Base-by-base conservation (phyloP, 2,797 vertebrate species). In the Coregonus ussuriensis region DNA sequence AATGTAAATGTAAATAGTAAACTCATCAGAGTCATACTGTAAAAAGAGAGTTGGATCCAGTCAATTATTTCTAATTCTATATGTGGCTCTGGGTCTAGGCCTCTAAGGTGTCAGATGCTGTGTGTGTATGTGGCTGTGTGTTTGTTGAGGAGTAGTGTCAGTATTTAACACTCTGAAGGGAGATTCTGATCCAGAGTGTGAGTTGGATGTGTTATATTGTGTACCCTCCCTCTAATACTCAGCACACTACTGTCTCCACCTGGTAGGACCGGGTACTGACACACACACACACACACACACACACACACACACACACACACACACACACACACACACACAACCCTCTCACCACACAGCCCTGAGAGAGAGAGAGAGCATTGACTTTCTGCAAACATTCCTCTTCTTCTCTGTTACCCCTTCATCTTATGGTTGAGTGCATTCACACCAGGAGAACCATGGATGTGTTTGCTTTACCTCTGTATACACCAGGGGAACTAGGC, bases 181-280 rank as follows among this genome's bases (percentile, higher is more conserved):
- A 93, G 82, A 93, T 93, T 93, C 89, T 89, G 76, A 89, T 80
- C 80, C 31, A 0, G 18, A 37, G 78, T 89, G 91, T 75, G 80
- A 92, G 86, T 80, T 63, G 86, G 85, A 81, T 84, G 41, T 47
- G 54, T 85, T 63, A 80, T 83, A 77, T 37, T 82, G 81, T 76
- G 73, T 84, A 18, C 82, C 85, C 78, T 37, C 72, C 80, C 81
- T 80, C 11, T 31, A 71, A 78, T 89, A 87, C 53, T 78, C 81
- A 76, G 89, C 86, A 77, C 90, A 77, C 82, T 87, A 87, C 89
- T 92, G 91, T 91, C 92, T 87, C 91, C 91, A 88, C 78, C 87
- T 91, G 92, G 92, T 86, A 65, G 74, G 33, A 14, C 15, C 69
- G 21, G 56, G 54, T 63, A 62, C 41, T 47, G 11, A 47, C 41